A percentile compares a stretch with the other conserved stretches of the same genome.
Conservation (phyloP, 1,140 invertebrate species). For the Philopotamus ludificatus region DNA sequence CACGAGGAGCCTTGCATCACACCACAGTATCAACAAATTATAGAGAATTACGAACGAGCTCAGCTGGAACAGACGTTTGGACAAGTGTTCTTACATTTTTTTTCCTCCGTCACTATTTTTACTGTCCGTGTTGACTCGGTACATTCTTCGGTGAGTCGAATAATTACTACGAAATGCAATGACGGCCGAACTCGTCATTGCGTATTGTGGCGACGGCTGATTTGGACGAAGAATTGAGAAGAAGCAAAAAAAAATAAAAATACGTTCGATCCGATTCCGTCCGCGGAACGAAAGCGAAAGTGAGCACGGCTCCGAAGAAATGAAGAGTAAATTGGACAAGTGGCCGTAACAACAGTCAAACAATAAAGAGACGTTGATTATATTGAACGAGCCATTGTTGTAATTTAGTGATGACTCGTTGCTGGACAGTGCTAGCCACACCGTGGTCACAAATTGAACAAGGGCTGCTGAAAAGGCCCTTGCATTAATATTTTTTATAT, state of each 20-base stretch:
- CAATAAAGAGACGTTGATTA: conserved; percentile 12
- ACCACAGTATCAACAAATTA: background rate
- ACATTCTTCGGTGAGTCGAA: background rate
- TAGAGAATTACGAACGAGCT: background rate
- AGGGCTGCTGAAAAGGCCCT: no score
- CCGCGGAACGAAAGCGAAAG: background rate
- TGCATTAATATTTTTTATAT: no score
- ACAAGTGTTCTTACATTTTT: background rate
- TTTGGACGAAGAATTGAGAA: no score
- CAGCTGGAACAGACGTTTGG: background rate
- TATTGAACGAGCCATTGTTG: conserved; percentile 29
- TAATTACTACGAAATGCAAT: background rate
- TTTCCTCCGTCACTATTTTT: background rate
- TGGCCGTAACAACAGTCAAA: conserved; percentile 19
- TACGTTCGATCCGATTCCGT: background rate
- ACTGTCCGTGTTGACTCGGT: background rate
- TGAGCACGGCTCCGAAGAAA: background rate
- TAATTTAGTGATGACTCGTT: conserved; percentile 25
- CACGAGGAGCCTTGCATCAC: background rate
- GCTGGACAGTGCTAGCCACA: no score
- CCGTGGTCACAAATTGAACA: no score
- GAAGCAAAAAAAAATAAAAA: no score
- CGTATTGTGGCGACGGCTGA: no score
- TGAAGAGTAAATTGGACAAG: background rate
- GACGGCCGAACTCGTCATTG: background rate